Conservation (phyloP, 2,797 vertebrate species). For the Oophaga sylvatica region DNA sequence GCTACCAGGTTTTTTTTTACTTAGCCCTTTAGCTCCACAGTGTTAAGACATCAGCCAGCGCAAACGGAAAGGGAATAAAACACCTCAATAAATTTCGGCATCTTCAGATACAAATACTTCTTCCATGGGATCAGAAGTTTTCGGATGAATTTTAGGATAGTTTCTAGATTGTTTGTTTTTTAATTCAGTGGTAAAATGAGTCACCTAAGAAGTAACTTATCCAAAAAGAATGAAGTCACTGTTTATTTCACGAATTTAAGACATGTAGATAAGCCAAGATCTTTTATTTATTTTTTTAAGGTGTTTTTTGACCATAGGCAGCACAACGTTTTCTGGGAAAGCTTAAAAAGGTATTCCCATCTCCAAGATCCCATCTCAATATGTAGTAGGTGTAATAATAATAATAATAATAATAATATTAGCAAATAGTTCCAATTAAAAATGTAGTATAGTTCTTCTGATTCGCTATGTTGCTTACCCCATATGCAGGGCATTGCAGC, state of each 20-base stretch:
- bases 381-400: no score
- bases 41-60: background rate
- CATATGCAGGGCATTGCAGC: no score
- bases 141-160: background rate
- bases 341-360: background rate
- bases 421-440: no score
- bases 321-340: background rate
- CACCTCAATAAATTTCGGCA: background rate
- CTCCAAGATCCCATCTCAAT: no score
- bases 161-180: background rate
- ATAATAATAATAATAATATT: no score
- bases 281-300: background rate
- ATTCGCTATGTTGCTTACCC: no score
- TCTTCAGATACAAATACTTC: background rate
- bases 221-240: constrained; percentile 6
- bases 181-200: constrained; percentile 16
- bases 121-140: background rate
- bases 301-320: constrained; percentile 5
- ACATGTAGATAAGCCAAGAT: background rate
- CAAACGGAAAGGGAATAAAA: background rate
- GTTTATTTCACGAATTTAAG: background rate
- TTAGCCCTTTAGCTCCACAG: background rate
- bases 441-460: no score
- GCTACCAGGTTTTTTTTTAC: background rate
- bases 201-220: background rate